Percentiles rank a stretch among this genome's conserved stretches.
Evolutionary conservation across 2,113 vertebrate genomes (phyloP).

Genomic region (Scatophagus argus): DNA sequence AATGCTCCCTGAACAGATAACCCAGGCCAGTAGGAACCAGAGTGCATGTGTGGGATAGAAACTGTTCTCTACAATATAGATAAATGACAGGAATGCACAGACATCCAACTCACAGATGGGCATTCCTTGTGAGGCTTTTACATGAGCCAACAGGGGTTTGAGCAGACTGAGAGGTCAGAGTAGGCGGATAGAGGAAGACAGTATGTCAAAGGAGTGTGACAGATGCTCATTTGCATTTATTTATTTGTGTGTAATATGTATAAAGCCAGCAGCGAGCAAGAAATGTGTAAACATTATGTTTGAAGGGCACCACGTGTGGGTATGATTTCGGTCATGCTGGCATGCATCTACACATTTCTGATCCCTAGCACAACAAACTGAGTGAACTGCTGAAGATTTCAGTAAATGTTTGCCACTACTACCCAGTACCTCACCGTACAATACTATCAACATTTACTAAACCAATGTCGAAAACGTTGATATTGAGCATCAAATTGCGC

Average conservation of each 20-base stretch:
- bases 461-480: background rate
- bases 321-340: background rate
- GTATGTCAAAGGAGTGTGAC: conserved; percentile 19
- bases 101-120: conserved; percentile 59
- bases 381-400: background rate
- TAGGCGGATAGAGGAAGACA: conserved; percentile 39
- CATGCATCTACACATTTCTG: background rate
- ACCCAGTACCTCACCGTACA: background rate
- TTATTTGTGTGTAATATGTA: background rate
- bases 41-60: conserved; percentile 34
- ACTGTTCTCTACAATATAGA: conserved; percentile 11
- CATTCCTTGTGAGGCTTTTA: conserved; percentile 60
- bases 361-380: background rate
- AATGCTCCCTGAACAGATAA: background rate
- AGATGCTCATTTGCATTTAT: conserved; percentile 54
- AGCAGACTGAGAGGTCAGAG: conserved; percentile 11
- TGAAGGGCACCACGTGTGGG: background rate
- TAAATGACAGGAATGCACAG: conserved; percentile 45
- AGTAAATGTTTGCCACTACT: background rate
- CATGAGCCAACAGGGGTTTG: conserved; percentile 35
- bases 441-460: no score
- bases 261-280: background rate
- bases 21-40: conserved; percentile 24
- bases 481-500: conserved; percentile 55
- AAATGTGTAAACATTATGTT: background rate